A percentile compares a stretch with the other conserved stretches of the same genome.
These are phyloP conservation scores for Neolamprologus caudopunctatus DNA, from an alignment of 2,113 vertebrate species.

Conservation along the genomic window DNA sequence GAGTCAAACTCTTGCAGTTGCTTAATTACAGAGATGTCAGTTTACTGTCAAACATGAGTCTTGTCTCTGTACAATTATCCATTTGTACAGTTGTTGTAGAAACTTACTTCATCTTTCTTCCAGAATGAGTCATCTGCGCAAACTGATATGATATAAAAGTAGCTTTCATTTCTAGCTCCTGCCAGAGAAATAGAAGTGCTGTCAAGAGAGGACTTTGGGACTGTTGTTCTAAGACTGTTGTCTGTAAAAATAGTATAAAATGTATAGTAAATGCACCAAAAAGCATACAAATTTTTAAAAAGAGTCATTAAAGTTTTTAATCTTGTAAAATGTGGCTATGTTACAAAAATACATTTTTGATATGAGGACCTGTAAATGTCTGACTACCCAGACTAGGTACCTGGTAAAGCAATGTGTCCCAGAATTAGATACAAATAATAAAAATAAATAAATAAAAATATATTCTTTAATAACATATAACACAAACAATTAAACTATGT, in stretches of 20 bases:
- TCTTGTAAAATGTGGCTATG: neutral
- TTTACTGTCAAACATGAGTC: constrained; percentile 29
- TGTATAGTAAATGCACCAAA: neutral
- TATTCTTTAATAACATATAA: neutral
- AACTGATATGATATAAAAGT: neutral
- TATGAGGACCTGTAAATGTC: constrained; percentile 4
- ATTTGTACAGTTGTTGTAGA: constrained; percentile 19
- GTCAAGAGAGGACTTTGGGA: neutral
- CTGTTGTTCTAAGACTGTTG: neutral
- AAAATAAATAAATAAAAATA: neutral
- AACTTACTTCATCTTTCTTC: constrained; percentile 17
- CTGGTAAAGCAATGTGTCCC: neutral
- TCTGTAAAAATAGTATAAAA: neutral
- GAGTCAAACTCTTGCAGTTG: constrained; percentile 20
- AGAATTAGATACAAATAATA: neutral
- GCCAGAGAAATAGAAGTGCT: neutral
- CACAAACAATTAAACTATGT: neutral
- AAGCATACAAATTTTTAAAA: neutral
- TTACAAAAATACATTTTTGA: constrained; percentile 3
- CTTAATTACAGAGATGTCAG: constrained; percentile 27
- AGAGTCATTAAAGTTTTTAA: neutral
- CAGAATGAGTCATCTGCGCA: constrained; percentile 16
- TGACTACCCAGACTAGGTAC: neutral
- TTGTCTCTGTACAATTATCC: constrained; percentile 22
- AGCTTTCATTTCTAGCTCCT: neutral